Conservation (phyloP, 2,888 invertebrate species). For the Lordiphosa andalusiaca region DNA sequence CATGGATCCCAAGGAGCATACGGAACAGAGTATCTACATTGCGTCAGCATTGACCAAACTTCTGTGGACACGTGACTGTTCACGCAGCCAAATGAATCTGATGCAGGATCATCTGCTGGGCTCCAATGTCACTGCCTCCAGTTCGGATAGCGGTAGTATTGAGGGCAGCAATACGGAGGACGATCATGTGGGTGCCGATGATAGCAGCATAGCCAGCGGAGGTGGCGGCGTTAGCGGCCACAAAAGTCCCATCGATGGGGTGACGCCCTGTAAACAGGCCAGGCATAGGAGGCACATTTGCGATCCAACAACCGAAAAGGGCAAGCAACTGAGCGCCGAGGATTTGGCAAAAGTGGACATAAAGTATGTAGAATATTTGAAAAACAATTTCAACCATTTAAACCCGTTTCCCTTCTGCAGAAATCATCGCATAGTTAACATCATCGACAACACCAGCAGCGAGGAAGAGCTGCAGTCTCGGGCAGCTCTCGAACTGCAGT, state of each 20-base stretch:
- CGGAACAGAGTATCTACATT: constrained; percentile 94
- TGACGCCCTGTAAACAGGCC: constrained; percentile 82
- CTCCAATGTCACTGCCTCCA: constrained; percentile 82
- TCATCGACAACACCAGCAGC: constrained; percentile 79
- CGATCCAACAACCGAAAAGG: constrained; percentile 74
- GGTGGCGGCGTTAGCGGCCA: constrained; percentile 61
- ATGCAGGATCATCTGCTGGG: constrained; percentile 80
- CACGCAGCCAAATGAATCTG: constrained; percentile 80
- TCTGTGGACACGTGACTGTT: constrained; percentile 90
- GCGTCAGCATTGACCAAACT: constrained; percentile 94
- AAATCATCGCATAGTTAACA: constrained; percentile 78
- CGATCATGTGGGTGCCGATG: constrained; percentile 82
- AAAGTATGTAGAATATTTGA: constrained; percentile 58
- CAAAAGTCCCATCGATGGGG: constrained; percentile 80
- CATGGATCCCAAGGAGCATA: constrained; percentile 94
- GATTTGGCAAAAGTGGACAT: constrained; percentile 72
- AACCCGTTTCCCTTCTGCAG: constrained; percentile 43
- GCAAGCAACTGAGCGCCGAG: constrained; percentile 62
- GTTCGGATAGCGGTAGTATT: constrained; percentile 90
- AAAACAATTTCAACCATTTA: too few relatives aligned
- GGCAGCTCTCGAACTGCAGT: constrained; percentile 71
- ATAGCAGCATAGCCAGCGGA: constrained; percentile 83
- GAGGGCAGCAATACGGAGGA: constrained; percentile 91
- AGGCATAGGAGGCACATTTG: constrained; percentile 78
- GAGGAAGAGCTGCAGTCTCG: constrained; percentile 77